A percentile compares a stretch with the other conserved stretches of the same genome.
phyloP scores from a whole-genome alignment of 2,797 vertebrate genomes.

The Chrysocyon brachyurus region DNA sequence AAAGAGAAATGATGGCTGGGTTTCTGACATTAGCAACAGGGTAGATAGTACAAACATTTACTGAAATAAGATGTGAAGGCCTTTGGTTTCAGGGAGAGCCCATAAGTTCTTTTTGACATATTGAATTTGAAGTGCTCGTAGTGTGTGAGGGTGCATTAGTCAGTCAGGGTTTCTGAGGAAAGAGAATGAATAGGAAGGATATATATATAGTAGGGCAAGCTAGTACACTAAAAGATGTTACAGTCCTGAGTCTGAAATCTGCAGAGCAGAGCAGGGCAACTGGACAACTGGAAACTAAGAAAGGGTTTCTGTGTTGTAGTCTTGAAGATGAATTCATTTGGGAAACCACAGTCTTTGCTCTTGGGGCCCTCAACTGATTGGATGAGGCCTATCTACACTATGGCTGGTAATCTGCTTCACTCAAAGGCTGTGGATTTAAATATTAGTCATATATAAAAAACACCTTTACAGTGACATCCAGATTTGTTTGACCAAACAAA shows the following conservation, averaged over 20 bases:
- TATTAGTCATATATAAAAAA: not conserved
- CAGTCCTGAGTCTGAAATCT: not conserved
- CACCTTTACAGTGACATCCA: not conserved
- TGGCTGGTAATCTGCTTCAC: not conserved
- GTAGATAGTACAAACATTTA: not conserved
- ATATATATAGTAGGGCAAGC: not conserved
- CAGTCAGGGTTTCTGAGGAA: not conserved
- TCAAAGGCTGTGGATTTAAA: not conserved
- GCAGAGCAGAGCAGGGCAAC: not conserved
- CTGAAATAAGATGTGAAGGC: not conserved
- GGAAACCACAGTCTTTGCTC: not conserved
- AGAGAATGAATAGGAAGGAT: not conserved
- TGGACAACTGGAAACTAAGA: not conserved
- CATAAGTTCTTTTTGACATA: not conserved
- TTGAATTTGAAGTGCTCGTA: not conserved
- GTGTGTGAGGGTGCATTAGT: not conserved
- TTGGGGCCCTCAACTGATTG: not conserved
- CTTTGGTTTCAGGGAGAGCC: not conserved
- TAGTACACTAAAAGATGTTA: not conserved
- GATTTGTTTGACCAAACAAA: not conserved
- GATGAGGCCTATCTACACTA: not conserved
- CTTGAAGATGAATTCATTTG: not conserved
- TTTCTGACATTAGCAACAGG: slow-evolving; percentile 3
- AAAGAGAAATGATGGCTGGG: not conserved
- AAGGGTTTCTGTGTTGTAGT: not conserved